Percentiles rank a stretch among this genome's conserved stretches.
Conservation (phyloP, 2,113 vertebrate genomes). For the Neopipo cinnamomea region DNA sequence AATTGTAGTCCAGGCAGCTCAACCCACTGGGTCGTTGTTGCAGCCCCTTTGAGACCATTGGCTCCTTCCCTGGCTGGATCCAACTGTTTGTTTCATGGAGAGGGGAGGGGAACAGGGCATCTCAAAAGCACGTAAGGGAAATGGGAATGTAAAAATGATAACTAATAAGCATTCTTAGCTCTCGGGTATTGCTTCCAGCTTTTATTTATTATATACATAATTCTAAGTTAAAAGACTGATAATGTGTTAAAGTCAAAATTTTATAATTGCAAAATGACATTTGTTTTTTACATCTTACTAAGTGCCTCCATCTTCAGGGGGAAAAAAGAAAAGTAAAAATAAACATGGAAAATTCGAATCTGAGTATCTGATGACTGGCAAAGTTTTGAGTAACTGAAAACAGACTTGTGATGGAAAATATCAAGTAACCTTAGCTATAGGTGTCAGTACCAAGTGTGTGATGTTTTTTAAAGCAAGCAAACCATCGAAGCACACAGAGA, state of each 20-base stretch:
- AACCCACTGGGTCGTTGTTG: neutral
- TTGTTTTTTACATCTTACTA: neutral
- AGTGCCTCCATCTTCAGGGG: neutral
- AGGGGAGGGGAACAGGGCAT: neutral
- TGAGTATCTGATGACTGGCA: constrained; percentile 3
- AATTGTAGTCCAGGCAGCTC: neutral
- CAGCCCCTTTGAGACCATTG: neutral
- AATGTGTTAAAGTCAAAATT: neutral
- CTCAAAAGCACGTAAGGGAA: neutral
- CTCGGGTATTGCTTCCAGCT: neutral
- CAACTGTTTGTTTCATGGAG: neutral
- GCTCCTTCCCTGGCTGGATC: neutral
- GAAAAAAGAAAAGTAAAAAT: neutral
- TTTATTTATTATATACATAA: neutral
- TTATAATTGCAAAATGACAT: neutral
- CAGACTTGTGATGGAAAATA: constrained; percentile 54
- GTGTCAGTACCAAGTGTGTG: neutral
- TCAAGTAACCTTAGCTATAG: constrained; percentile 28
- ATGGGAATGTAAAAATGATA: neutral
- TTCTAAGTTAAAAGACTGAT: neutral
- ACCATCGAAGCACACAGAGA: neutral
- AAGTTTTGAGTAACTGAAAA: constrained; percentile 55
- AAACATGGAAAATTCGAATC: constrained; percentile 13
- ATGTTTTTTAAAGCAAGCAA: constrained; percentile 19
- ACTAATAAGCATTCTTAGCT: neutral